phyloP scores from a whole-genome alignment of 2,888 invertebrate species.

The Diogma glabrata region DNA sequence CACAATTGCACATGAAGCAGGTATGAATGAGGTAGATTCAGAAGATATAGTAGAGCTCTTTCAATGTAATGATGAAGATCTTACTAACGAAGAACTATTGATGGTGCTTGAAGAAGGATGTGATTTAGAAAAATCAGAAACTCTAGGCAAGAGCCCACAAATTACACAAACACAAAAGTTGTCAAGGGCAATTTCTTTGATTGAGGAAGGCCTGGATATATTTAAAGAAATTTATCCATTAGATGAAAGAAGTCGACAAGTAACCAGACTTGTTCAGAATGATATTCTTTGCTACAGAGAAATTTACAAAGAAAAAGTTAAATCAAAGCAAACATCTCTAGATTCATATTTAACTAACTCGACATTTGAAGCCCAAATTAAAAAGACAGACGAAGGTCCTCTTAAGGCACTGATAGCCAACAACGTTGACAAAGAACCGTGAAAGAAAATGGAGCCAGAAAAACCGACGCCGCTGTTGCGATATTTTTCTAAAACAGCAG shows the following conservation, averaged over 20 bases:
- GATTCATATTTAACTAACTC: too few species aligned
- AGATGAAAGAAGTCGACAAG: not conserved
- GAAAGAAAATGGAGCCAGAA: too few species aligned
- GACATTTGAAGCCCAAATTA: too few species aligned
- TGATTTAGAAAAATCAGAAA: not conserved
- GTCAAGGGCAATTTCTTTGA: constrained; percentile 5
- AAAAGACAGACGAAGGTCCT: too few species aligned
- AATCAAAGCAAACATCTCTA: constrained; percentile 9
- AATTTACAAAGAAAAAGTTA: not conserved
- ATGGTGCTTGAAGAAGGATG: not conserved
- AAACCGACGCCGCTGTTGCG: too few species aligned
- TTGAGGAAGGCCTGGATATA: constrained; percentile 2
- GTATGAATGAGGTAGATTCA: too few species aligned
- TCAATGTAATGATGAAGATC: not conserved
- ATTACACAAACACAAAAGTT: constrained; percentile 1
- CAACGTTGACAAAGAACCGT: too few species aligned
- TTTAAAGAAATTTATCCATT: not conserved
- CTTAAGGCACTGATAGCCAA: too few species aligned
- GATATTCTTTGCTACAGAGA: not conserved
- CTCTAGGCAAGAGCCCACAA: not conserved
- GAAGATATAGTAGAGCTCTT: not conserved
- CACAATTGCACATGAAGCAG: too few species aligned
- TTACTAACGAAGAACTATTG: not conserved
- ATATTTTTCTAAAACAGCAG: too few species aligned
- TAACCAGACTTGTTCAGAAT: constrained; percentile 7